phyloP scores from a whole-genome alignment of 2,113 vertebrate species.

The Cololabis saira region DNA sequence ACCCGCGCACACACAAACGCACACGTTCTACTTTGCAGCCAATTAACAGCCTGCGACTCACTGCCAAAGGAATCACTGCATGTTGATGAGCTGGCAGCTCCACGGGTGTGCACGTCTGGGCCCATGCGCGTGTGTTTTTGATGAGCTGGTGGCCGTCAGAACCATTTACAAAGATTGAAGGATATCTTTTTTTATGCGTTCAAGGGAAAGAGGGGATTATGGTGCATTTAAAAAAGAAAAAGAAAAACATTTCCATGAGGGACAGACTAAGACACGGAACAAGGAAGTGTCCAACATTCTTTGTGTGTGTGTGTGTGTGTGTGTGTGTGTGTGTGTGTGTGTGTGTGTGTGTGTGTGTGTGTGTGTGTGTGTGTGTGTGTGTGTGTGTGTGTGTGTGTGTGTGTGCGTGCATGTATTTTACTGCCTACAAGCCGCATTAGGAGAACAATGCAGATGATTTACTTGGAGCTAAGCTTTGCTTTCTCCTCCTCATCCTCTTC shows the following conservation, averaged over 20 bases:
- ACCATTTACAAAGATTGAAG: constrained; percentile 64
- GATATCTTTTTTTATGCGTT: constrained; percentile 73
- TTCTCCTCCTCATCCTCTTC: constrained; percentile 48
- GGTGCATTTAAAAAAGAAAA: constrained; percentile 35
- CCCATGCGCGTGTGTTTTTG: constrained; percentile 56
- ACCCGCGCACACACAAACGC: constrained; percentile 36
- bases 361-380: constrained; percentile 36
- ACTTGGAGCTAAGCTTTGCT: constrained; percentile 54
- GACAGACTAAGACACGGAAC: constrained; percentile 58
- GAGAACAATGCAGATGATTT: constrained; percentile 70
- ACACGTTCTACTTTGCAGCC: constrained; percentile 68
- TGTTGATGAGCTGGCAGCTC: constrained; percentile 70
- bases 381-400: constrained; percentile 39
- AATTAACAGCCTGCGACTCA: constrained; percentile 75
- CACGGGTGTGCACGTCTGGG: constrained; percentile 34
- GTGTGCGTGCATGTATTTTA: constrained; percentile 42
- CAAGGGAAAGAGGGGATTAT: constrained; percentile 65
- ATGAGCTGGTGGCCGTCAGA: constrained; percentile 69
- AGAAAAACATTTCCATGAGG: constrained; percentile 55
- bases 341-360: constrained; percentile 35
- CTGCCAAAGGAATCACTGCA: constrained; percentile 75
- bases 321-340: constrained; percentile 41
- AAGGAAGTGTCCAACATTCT: constrained; percentile 41
- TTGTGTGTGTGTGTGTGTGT: constrained; percentile 32
- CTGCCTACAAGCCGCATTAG: constrained; percentile 39